Conservation (phyloP, 2,113 vertebrate species). For the Egretta garzetta region DNA sequence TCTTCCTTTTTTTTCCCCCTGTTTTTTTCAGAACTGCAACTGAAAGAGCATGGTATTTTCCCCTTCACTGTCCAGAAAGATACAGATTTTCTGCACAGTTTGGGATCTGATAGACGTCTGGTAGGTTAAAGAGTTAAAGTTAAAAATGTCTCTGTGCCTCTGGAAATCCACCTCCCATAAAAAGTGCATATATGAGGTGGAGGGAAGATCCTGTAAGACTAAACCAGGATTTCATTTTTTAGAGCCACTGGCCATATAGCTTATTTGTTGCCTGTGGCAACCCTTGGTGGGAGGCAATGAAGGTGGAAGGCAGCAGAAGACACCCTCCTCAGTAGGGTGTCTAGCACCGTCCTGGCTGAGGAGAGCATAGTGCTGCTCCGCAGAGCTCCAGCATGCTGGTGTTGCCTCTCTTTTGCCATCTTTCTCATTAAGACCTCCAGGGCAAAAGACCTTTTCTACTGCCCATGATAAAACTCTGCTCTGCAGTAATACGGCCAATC, state of each 20-base stretch:
- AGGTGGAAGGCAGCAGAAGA: not conserved
- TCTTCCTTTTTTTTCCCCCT: accelerated
- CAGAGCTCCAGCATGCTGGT: not conserved
- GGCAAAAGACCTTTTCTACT: not conserved
- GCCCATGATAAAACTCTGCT: not conserved
- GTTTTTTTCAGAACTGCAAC: not conserved
- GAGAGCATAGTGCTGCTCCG: not conserved
- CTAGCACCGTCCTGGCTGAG: too few species aligned
- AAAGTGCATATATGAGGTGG: accelerated
- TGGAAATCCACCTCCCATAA: not conserved
- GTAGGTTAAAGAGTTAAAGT: not conserved
- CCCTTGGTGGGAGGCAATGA: not conserved
- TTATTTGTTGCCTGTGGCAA: not conserved
- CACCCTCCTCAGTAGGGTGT: accelerated
- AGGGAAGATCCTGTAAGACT: not conserved
- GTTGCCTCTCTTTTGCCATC: not conserved
- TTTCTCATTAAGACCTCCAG: not conserved
- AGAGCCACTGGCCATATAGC: not conserved
- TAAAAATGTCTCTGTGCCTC: not conserved
- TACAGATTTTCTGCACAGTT: not conserved
- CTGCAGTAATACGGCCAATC: too few species aligned
- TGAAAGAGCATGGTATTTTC: not conserved
- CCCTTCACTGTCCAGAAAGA: not conserved
- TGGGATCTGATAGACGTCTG: not conserved
- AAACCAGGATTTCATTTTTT: not conserved